Evolutionary conservation across 1,140 invertebrate species (phyloP).

Genomic region (Archegozetes longisetosus): DNA sequence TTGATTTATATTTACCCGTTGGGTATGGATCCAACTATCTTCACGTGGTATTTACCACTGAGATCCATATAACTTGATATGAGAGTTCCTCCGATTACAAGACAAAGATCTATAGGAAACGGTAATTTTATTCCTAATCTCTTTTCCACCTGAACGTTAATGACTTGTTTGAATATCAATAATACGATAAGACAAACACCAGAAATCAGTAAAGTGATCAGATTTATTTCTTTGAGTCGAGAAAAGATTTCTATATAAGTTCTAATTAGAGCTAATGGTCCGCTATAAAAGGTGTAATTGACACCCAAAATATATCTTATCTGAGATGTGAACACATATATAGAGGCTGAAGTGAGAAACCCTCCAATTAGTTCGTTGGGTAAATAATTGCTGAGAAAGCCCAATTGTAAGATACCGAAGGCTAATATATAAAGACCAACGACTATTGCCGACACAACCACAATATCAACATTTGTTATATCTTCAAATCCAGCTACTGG

Average conservation of each 20-base stretch:
- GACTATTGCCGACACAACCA: background rate
- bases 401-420: constrained; percentile 59
- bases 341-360: constrained; percentile 74
- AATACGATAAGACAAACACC: background rate
- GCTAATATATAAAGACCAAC: constrained; percentile 1
- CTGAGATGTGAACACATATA: constrained; percentile 79
- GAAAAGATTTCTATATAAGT: constrained; percentile 1
- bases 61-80: background rate
- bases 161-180: background rate
- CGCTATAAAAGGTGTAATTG: constrained; percentile 24
- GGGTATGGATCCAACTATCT: background rate
- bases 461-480: constrained; percentile 1
- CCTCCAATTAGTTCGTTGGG: constrained; percentile 77
- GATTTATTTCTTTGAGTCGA: background rate
- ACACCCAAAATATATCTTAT: constrained; percentile 71
- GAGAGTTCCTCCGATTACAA: constrained; percentile 3
- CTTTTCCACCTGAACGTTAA: background rate
- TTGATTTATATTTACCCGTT: background rate
- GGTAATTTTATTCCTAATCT: background rate
- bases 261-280: constrained; percentile 43
- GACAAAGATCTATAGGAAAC: background rate
- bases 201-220: background rate
- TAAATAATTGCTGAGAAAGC: constrained; percentile 60
- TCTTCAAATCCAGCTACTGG: background rate
- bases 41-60: background rate